Conservation (phyloP, 2,797 vertebrate species). For the Clarias platycephalus region DNA sequence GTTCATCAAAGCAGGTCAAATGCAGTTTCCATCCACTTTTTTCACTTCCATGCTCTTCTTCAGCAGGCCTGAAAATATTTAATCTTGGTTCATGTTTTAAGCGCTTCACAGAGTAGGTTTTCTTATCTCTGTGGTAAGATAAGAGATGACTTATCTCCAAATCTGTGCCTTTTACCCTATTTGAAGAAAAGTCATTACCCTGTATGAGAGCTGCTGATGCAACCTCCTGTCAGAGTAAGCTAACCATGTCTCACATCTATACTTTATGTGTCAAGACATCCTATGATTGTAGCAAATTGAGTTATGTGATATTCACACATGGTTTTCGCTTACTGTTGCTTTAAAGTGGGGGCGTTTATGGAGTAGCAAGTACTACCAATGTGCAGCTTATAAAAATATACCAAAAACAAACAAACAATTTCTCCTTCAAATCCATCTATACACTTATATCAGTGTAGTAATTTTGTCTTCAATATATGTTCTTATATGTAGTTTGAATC, state of each 20-base stretch:
- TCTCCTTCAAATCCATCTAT: constrained; percentile 3
- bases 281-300: background rate
- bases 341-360: background rate
- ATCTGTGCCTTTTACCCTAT: background rate
- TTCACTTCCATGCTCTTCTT: constrained; percentile 4
- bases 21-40: constrained; percentile 42
- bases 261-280: background rate
- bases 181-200: background rate
- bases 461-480: background rate
- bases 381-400: background rate
- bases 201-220: background rate
- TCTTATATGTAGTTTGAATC: background rate
- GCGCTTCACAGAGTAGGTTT: background rate
- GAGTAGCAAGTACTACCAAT: background rate
- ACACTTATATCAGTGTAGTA: background rate
- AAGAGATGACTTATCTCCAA: background rate
- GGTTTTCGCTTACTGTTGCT: background rate
- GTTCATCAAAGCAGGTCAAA: constrained; percentile 33
- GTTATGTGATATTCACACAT: background rate
- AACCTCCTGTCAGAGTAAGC: background rate
- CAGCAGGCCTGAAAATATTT: background rate
- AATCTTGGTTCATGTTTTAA: background rate
- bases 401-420: background rate
- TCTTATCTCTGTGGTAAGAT: background rate
- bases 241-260: background rate